A percentile compares a stretch with the other conserved stretches of the same genome.
Conservation (phyloP, 2,888 invertebrate genomes). For the Barypeithes pellucidus region DNA sequence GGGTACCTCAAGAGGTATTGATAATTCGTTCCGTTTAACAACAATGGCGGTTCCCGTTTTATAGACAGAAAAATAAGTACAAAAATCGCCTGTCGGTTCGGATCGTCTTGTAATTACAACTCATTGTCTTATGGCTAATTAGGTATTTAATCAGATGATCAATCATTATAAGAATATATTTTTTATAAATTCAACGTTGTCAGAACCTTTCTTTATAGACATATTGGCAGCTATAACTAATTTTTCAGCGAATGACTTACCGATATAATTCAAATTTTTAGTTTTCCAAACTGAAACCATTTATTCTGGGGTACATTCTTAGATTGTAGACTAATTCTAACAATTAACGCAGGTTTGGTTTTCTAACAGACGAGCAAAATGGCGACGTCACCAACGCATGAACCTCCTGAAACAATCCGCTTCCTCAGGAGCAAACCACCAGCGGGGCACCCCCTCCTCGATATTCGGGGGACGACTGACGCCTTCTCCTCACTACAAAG, state of each 20-base stretch:
- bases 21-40: conserved; percentile 42
- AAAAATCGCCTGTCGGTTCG: conserved; percentile 6
- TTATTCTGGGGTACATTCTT: not conserved
- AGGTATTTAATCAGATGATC: conserved; percentile 33
- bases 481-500: conserved; percentile 76
- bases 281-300: no score
- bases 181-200: conserved; percentile 1
- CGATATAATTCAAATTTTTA: no score
- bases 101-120: conserved; percentile 29
- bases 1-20: conserved; percentile 19
- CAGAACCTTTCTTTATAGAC: not conserved
- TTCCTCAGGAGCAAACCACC: conserved; percentile 62
- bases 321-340: conserved; percentile 42
- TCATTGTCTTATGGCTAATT: conserved; percentile 41
- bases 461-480: conserved; percentile 69
- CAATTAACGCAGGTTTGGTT: conserved; percentile 93
- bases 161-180: conserved; percentile 1
- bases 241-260: no score
- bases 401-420: conserved; percentile 88
- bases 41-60: conserved; percentile 28
- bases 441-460: conserved; percentile 66
- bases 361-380: conserved; percentile 99
- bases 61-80: conserved; percentile 14
- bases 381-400: conserved; percentile 97
- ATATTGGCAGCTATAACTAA: no score